Evolutionary conservation across 2,113 vertebrate genomes (phyloP).

Genomic region (Lipotes vexillifer): DNA sequence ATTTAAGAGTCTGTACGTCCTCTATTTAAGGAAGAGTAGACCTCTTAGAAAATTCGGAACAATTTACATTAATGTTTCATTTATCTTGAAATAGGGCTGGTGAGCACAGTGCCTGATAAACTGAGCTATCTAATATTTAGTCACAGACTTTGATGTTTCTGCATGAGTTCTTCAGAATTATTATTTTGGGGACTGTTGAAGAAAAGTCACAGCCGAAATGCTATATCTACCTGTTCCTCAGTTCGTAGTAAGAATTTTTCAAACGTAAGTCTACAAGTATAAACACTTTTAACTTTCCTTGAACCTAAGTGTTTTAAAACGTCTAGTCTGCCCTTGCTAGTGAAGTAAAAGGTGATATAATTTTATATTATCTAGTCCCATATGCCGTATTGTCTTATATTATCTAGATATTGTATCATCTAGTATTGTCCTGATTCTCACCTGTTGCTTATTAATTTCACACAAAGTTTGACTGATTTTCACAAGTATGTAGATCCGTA

Average conservation of each 20-base stretch:
- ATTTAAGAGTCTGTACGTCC: not conserved
- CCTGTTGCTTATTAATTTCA: not conserved
- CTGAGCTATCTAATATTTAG: not conserved
- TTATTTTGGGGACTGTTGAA: not conserved
- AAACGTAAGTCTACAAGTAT: not conserved
- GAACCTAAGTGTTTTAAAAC: not conserved
- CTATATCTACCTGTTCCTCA: not conserved
- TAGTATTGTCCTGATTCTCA: not conserved
- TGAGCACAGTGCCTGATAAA: not conserved
- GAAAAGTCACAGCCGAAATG: not conserved
- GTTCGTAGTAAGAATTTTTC: not conserved
- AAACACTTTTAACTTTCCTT: not conserved
- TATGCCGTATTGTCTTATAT: not conserved
- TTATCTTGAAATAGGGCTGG: not conserved
- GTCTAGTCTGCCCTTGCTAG: not conserved
- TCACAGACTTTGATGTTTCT: not conserved
- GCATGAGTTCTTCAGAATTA: not conserved
- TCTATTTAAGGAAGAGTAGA: not conserved
- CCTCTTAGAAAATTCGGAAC: not conserved
- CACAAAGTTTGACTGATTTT: not conserved
- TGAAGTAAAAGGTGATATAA: not conserved
- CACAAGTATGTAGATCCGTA: not conserved
- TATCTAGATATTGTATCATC: not conserved
- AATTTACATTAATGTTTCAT: not conserved
- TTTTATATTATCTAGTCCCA: not conserved